Base-by-base conservation (phyloP, 1,140 invertebrate species). In the Scaptodrosophila lebanonensis region DNA sequence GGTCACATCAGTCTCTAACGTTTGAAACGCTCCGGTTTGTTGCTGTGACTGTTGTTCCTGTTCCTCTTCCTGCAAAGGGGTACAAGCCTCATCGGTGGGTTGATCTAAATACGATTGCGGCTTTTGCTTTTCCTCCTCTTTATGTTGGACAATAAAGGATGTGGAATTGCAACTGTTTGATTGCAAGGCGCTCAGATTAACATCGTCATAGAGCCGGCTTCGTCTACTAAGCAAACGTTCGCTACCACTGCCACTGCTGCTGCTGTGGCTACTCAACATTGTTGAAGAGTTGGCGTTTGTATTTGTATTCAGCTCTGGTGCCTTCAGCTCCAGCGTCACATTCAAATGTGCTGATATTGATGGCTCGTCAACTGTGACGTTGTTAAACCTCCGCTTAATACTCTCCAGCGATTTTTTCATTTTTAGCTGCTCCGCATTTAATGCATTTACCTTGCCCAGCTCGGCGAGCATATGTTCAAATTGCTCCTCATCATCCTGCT, bases 191-290 rank as follows among this genome's bases (percentile, higher is more conserved):
- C 52, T 73, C 2, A 83, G 38, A 54, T 83, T 85, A n/a, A 86
- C 63, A 52, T 85, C 85, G 35, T 86, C 85, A 22, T 85, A 86
- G 9, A 86, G 69, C 5, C 85, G 79, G 69, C 85, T 85, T 1
- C 85, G 60, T 5, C 85, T 68, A 29, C 66, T 85, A 5, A 86
- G 62, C 3, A 86, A 63, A 8, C 85, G 75, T 45, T 86, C 85
- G 15, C 61, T 20, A 0, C 66, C 59, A 5, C 45, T 42, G 22
- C 59, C 44, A 17, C 61, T 51, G 18, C 43, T 61, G 11, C 44
- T 59, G 39, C 53, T 77, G 9, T 36, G 48, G 12, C 20, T 79
- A n/a, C n/a, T n/a, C n/a, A n/a, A n/a, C n/a, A n/a, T n/a, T n/a
- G n/a, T n/a, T n/a, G n/a, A n/a, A n/a, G n/a, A n/a, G n/a, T n/a